Conservation (phyloP, 1,140 invertebrate genomes). For the Panulirus ornatus region DNA sequence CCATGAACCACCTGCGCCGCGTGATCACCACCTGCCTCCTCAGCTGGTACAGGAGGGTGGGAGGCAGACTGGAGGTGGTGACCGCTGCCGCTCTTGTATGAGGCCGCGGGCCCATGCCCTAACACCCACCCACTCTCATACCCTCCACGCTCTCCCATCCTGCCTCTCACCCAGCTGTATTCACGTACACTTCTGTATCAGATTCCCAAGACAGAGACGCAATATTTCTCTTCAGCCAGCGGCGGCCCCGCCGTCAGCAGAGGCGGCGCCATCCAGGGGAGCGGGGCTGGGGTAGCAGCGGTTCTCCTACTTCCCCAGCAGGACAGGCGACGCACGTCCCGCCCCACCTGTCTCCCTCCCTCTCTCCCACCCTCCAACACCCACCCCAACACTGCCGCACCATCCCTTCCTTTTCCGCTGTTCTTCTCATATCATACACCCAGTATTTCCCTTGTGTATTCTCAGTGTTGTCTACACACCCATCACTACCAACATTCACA, state of each 20-base stretch:
- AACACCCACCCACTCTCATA: neutral
- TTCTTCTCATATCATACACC: neutral
- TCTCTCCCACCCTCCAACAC: neutral
- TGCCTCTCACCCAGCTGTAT: neutral
- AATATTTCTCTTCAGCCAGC: too few relatives aligned
- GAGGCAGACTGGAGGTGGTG: neutral
- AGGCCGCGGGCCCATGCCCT: conserved; percentile 4
- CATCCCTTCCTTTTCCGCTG: neutral
- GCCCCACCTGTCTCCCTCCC: neutral
- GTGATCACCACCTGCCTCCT: too few relatives aligned
- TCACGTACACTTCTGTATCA: neutral
- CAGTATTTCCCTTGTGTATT: neutral
- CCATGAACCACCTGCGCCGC: too few relatives aligned
- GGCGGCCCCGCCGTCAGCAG: too few relatives aligned
- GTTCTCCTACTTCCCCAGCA: too few relatives aligned
- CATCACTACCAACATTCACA: too few relatives aligned
- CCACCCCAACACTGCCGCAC: neutral
- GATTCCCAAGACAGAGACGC: too few relatives aligned
- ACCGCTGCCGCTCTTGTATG: conserved; percentile 39
- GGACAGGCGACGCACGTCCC: too few relatives aligned
- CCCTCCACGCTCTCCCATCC: neutral
- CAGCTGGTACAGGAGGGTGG: too few relatives aligned
- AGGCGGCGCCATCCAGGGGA: too few relatives aligned
- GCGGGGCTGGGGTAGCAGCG: too few relatives aligned
- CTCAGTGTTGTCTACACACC: too few relatives aligned